Base-by-base conservation (phyloP, 2,888 invertebrate genomes). In the Drosophila meridionalis region DNA sequence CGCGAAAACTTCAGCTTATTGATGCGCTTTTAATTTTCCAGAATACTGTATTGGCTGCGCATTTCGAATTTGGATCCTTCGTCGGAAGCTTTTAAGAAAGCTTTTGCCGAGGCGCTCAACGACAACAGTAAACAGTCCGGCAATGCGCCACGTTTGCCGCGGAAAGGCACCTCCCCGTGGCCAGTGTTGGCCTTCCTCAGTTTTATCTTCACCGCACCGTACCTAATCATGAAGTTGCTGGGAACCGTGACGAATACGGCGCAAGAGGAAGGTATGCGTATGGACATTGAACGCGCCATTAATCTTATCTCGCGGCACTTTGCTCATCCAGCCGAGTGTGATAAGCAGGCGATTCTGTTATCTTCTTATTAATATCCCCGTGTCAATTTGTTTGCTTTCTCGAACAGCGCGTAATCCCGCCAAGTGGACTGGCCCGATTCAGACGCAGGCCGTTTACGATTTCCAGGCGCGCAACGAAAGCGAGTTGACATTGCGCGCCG, bases 141-240 rank as follows among this genome's bases (percentile, higher is more conserved):
- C 0, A 75, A 69, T 12, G 78, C 56, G 1, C 75, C 93, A 48
- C 90, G 91, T 0, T 90, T 92, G 60, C 91, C 92, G 0, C 87
- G 80, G 4, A 91, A 89, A 58, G 92, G 92, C 7, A 93, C 94
- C 45, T 95, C 96, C 4, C 95, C 95, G 58, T 99, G 98, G 99
- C 98, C 99, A 0, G 96, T 98, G 12, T 92, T 99, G 4, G 94
- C 98, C 84, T 99, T 99, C 94, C 95, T 99, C 87, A 96, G 97
- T 4, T 95, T 98, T 64, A 96, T 99, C 55, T 95, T 98, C 60
- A 97, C 97, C 0, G 98, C 98, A 11, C 99, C 99, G 0, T 99
- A 98, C 94, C 94, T 99, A 55, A 96, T 98, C 73, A 96, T 97
- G 94, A 97, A 96, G 92, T 95, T 98, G 92, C 93, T 98, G 72